Percentiles rank a stretch among this genome's conserved stretches.
phyloP scores from a whole-genome alignment of 2,888 invertebrate species.

The Zootermopsis nevadensis region DNA sequence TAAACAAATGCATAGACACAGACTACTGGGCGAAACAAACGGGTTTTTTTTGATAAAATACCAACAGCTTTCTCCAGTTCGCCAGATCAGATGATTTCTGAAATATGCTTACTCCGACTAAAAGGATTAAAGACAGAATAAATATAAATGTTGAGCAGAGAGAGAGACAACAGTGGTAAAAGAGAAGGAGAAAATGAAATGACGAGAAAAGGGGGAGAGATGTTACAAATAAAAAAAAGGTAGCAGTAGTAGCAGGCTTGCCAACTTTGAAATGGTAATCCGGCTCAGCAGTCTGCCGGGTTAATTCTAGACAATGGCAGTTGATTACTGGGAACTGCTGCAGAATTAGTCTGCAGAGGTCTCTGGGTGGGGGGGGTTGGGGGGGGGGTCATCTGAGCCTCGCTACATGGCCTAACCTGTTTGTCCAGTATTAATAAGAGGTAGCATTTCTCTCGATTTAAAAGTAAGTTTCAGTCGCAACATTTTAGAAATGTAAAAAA shows the following conservation, averaged over 20 bases:
- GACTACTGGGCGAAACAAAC: slow-evolving; percentile 23
- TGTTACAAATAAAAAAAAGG: neutral
- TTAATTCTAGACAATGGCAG: slow-evolving; percentile 52
- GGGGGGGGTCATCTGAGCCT: slow-evolving; percentile 28
- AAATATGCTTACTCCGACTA: slow-evolving; percentile 22
- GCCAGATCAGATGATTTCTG: slow-evolving; percentile 10
- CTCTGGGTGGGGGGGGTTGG: slow-evolving; percentile 6
- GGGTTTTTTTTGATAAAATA: slow-evolving; percentile 18
- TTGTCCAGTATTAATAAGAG: neutral
- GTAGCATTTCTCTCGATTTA: neutral
- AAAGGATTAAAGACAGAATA: slow-evolving; percentile 12
- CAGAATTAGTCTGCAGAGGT: slow-evolving; percentile 41
- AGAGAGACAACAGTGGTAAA: slow-evolving; percentile 12
- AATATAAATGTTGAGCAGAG: slow-evolving; percentile 9
- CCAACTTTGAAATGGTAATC: slow-evolving; percentile 52
- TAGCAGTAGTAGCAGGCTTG: slow-evolving; percentile 41
- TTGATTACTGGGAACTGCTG: slow-evolving; percentile 49
- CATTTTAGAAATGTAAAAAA: neutral
- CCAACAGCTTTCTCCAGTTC: slow-evolving; percentile 19
- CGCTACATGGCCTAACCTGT: neutral
- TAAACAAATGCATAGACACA: neutral
- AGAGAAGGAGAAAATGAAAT: slow-evolving; percentile 2
- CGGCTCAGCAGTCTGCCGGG: slow-evolving; percentile 47
- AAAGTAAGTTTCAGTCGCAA: neutral
- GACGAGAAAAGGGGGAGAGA: neutral